Evolutionary conservation across 2,113 vertebrate genomes (phyloP), one percentile per base, ranked within the genome.

Genomic region (Lucifuga dentata): DNA sequence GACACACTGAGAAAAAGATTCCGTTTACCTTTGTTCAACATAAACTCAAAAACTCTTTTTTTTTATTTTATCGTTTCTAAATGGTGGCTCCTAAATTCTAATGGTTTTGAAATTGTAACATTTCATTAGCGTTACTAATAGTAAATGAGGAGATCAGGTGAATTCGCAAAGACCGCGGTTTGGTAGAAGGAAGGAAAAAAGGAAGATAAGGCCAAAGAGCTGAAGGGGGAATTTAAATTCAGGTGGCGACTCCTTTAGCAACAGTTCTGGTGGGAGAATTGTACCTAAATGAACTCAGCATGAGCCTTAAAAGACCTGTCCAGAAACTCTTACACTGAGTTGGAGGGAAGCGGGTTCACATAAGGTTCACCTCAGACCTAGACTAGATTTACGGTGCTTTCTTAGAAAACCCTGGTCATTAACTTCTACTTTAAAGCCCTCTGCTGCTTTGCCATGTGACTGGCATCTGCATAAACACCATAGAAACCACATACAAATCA

Each of bases 311-410:
- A 73, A 59, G 52, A 24, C 73, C 19, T 56, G 55, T 41, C 38
- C 29, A 49, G 44, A 40, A 66, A 66, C 48, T 50, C 20, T 66
- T 5, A 23, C 11, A 29, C 43, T 9, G 29, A 38, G 70, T 13
- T 67, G 35, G 65, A 68, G 59, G 57, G 51, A 40, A 20, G 19
- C 0, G 38, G 60, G 84, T 87, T 86, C 80, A 80, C 7, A 38
- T 8, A 59, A 66, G 71, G 87, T 86, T 84, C 87, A 86, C 35
- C 52, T 52, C n/a, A 50, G 62, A 66, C 46, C 64, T 56, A 17
- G 48, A 58, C 43, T n/a, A 35, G 69, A 90, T 89, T 88, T 88
- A 90, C 81, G 73, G 59, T 0, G 26, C 68, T 46, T 24, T n/a
- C 20, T 59, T 50, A 60, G 57, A 86, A 83, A 20, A 64, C n/a